A percentile compares a stretch with the other conserved stretches of the same genome.
phyloP scores from a whole-genome alignment of 2,888 invertebrate species.

The Orthonevra nobilis region DNA sequence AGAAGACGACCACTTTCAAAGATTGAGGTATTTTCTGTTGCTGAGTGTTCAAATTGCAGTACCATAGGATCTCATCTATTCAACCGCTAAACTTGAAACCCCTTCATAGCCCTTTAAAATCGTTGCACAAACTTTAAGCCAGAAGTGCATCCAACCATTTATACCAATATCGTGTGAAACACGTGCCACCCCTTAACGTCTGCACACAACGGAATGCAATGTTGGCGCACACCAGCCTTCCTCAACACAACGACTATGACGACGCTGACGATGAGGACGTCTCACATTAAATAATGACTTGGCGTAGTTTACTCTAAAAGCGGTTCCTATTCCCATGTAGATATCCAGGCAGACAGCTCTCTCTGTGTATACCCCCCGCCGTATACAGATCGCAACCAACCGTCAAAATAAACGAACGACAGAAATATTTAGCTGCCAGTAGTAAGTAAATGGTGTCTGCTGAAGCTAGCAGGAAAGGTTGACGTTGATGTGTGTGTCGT shows the following conservation, averaged over 20 bases:
- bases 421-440: conserved; percentile 44
- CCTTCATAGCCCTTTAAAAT: too few relatives aligned
- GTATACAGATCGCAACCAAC: conserved; percentile 38
- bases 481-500: conserved; percentile 30
- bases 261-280: too few relatives aligned
- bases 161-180: conserved; percentile 27
- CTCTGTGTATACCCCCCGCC: background rate
- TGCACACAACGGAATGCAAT: conserved; percentile 32
- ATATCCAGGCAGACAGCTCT: background rate
- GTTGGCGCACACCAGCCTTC: conserved; percentile 34
- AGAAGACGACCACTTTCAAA: too few relatives aligned
- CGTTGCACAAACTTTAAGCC: conserved; percentile 32
- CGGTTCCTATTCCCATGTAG: conserved; percentile 27
- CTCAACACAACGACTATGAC: conserved; percentile 8
- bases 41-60: too few relatives aligned
- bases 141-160: conserved; percentile 46
- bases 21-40: too few relatives aligned
- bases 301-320: conserved; percentile 58
- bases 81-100: too few relatives aligned
- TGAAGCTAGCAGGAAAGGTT: conserved; percentile 14
- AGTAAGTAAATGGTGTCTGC: conserved; percentile 44
- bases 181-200: conserved; percentile 23
- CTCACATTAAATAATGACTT: conserved; percentile 67
- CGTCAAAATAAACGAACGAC: conserved; percentile 66
- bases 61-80: too few relatives aligned